Base-by-base conservation (phyloP, 2,113 vertebrate species). In the Sialia sialis region DNA sequence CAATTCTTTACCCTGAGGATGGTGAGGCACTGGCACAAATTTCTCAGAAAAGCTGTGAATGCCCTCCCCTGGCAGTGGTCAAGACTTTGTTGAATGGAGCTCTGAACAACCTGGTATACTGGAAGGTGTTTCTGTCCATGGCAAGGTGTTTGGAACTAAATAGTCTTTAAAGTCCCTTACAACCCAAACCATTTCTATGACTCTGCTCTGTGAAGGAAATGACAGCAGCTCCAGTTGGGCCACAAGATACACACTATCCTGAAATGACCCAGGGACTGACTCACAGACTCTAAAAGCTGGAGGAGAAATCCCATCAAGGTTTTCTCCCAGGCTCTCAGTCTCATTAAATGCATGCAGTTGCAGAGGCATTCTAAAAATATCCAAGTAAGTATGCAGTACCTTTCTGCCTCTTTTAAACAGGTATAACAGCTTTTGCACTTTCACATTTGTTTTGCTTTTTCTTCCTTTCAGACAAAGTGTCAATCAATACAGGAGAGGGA, bases 161-260 rank as follows among this genome's bases (percentile, higher is more conserved):
- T 54, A 11, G 54, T 48, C 22, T 51, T n/a, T 38, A 6, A 59
- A 59, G 13, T 54, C 29, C 25, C 29, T 68, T 68, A n/a, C 29
- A 75, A 22, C 36, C 11, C 67, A 66, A 66, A 43, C 15, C 7
- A 48, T 68, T 68, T 54, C 39, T 22, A 16, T 26, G 29, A 54
- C 52, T 74, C 54, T 66, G 7, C 26, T 73, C 46, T 55, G 13
- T 22, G 23, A n/a, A 67, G 34, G 15, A 30, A 89, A 85, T 36
- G 16, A 49, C 6, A 41, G 32, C 3, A 6, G 29, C 44, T 13
- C 7, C 49, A 81, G 2, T 0, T 16, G 17, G 36, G 11, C 15
- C 41, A n/a, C 3, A 5, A 83, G 39, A 68, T 18, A 43, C 21
- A 29, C 0, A 0, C 5, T 16, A 36, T 14, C 30, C 38, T 58